Conservation (phyloP, 2,113 vertebrate species). For the Urocynchramus pylzowi region DNA sequence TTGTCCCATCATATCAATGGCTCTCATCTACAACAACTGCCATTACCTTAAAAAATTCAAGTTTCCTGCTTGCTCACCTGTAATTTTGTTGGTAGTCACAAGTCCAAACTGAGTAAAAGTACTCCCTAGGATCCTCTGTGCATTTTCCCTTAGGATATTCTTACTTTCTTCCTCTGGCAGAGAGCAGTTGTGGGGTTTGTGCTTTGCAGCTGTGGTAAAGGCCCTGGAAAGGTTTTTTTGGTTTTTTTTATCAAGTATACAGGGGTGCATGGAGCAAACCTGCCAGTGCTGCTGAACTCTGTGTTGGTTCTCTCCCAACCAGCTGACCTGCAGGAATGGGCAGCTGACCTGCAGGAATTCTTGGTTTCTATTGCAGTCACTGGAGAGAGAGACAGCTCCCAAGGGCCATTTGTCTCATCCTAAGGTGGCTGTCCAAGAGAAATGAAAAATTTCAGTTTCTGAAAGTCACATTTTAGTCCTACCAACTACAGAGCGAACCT, state of each 20-base stretch:
- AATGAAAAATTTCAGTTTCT: neutral
- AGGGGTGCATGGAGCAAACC: neutral
- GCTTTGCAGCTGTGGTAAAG: neutral
- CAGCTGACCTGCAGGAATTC: neutral
- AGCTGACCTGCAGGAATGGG: neutral
- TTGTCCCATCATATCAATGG: neutral
- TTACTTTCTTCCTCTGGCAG: neutral
- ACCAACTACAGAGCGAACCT: neutral
- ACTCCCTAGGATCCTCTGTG: neutral
- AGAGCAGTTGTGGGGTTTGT: neutral
- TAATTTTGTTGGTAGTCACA: neutral
- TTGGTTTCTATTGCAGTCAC: neutral
- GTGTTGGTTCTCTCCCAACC: neutral
- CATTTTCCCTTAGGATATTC: neutral
- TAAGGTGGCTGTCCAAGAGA: neutral
- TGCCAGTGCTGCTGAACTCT: neutral
- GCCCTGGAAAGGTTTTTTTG: neutral
- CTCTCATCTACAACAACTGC: neutral
- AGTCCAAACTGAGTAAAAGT: neutral
- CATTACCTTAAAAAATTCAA: neutral
- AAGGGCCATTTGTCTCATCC: neutral
- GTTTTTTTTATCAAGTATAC: neutral
- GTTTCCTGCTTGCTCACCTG: neutral
- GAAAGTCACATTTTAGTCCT: neutral
- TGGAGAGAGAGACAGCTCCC: neutral